Percentiles rank a stretch among this genome's conserved stretches.
Conservation (phyloP, 2,888 invertebrate species). For the Acanthoscelides obtectus region DNA sequence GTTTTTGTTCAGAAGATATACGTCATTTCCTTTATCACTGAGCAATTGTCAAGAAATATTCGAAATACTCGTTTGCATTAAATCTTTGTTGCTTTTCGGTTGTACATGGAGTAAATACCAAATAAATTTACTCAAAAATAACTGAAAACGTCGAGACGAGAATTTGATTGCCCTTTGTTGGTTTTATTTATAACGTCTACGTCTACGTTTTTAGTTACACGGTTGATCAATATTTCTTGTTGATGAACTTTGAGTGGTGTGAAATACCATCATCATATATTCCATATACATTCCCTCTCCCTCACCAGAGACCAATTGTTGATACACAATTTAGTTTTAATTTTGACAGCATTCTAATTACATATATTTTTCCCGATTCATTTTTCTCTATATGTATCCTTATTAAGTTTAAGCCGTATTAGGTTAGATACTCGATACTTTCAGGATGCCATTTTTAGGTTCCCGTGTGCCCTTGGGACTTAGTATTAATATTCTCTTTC, state of each 20-base stretch:
- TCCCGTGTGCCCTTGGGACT: background rate
- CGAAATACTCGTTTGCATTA: too few species aligned
- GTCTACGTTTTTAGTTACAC: background rate
- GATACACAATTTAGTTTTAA: constrained; percentile 1
- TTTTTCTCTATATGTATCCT: too few species aligned
- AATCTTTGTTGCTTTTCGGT: background rate
- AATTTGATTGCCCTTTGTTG: background rate
- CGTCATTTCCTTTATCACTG: too few species aligned
- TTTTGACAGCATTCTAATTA: constrained; percentile 1
- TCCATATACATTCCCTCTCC: background rate
- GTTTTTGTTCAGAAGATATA: too few species aligned
- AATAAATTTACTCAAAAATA: background rate
- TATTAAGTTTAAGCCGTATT: background rate
- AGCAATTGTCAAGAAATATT: too few species aligned
- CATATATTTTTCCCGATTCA: background rate
- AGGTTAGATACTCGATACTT: background rate
- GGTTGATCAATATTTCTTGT: background rate
- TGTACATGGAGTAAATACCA: background rate
- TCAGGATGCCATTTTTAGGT: background rate
- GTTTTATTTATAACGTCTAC: background rate
- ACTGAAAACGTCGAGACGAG: background rate
- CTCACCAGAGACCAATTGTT: background rate
- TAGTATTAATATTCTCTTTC: constrained; percentile 30
- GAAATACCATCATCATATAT: background rate
- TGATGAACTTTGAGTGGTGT: background rate